Percentiles rank a stretch among this genome's conserved stretches.
phyloP scores from a whole-genome alignment of 2,113 vertebrate genomes.

The Esox niger region DNA sequence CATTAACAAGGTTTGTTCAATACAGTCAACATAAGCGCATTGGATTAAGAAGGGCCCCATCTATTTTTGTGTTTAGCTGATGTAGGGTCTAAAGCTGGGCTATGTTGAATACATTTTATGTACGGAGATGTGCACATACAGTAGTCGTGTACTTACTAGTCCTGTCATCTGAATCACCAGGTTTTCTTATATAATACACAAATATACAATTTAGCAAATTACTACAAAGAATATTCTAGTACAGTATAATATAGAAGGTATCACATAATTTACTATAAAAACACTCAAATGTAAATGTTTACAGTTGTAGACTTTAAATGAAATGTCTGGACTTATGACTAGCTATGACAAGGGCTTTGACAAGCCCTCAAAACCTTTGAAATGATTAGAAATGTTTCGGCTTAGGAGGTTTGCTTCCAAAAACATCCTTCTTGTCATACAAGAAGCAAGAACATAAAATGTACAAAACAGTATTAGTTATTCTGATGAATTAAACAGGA shows the following conservation, averaged over 20 bases:
- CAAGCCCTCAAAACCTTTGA: neutral
- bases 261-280: slow-evolving; percentile 27
- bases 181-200: slow-evolving; percentile 39
- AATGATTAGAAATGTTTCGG: slow-evolving; percentile 18
- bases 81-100: slow-evolving; percentile 34
- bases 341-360: neutral
- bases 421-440: slow-evolving; percentile 13
- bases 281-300: slow-evolving; percentile 23
- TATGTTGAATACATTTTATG: no score
- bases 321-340: neutral
- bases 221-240: slow-evolving; percentile 50
- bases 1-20: slow-evolving; percentile 32
- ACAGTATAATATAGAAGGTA: slow-evolving; percentile 51
- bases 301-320: slow-evolving; percentile 22
- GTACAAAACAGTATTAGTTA: slow-evolving; percentile 4
- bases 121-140: no score
- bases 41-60: slow-evolving; percentile 46
- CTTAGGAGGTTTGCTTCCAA: no score
- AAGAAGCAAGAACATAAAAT: slow-evolving; percentile 16
- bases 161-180: slow-evolving; percentile 24
- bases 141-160: slow-evolving; percentile 38
- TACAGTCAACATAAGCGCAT: slow-evolving; percentile 30
- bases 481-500: slow-evolving; percentile 29
- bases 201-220: slow-evolving; percentile 42
- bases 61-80: slow-evolving; percentile 60